Base-by-base conservation (phyloP, 2,113 vertebrate genomes). In the Bombycilla garrulus region DNA sequence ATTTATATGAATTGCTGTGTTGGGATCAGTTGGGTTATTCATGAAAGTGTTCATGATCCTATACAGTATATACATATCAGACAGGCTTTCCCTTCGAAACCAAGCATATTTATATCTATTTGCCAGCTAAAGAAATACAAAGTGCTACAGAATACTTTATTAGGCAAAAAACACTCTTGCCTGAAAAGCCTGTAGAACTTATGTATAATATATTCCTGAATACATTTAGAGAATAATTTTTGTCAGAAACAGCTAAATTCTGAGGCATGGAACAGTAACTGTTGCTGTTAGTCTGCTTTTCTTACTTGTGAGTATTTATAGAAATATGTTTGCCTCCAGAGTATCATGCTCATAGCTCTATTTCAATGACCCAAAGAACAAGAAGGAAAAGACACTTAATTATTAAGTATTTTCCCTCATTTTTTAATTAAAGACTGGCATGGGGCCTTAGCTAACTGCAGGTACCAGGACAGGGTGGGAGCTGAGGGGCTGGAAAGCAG, bases 61-160 rank as follows among this genome's bases (percentile, higher is more conserved):
- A 25, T 76, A 25, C n/a, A 42, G 35, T 6, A 17, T 57, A 86
- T 58, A 47, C 35, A 42, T 84, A 78, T 80, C 65, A 92, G 88
- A 84, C 54, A 94, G 66, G 31, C 33, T 76, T 90, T 72, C 48
- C 65, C 65, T 86, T 73, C 80, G 93, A 96, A 73, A 93, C 81
- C 45, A 70, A 74, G 48, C 4, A 1, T 82, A 86, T 90, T 89
- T 86, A 18, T 87, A 53, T 36, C 78, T 88, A 73, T 93, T 88
- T 95, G 76, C 45, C 85, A 92, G 69, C 73, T 90, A 53, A 71
- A 90, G 38, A 85, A 95, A 91, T 81, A 92, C 53, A 79, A 96
- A 90, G 36, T 60, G 58, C n/a, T 91, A 45, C 61, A 93, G 69
- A 95, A 84, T 82, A 79, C 72, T 92, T 90, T 86, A 91, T 93